These are phyloP conservation scores for Drosophila lini DNA, from an alignment of 1,140 invertebrate genomes.

Conservation along the genomic window DNA sequence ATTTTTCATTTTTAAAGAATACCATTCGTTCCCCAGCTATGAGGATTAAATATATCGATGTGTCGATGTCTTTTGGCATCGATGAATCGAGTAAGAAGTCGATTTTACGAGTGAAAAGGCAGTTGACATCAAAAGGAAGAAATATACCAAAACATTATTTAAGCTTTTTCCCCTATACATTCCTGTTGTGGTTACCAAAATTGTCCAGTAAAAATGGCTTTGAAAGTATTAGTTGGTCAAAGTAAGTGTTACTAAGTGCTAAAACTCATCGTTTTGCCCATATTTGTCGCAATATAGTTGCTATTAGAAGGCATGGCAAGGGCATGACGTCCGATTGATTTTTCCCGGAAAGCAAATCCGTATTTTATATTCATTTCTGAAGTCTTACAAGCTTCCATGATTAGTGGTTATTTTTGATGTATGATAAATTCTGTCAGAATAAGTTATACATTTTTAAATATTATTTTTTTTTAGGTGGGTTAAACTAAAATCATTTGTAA, in stretches of 20 bases:
- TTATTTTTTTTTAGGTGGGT: neutral
- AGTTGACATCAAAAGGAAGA: slow-evolving; percentile 10
- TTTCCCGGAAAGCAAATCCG: slow-evolving; percentile 2
- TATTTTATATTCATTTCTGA: neutral
- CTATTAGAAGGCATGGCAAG: neutral
- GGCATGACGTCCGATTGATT: slow-evolving; percentile 7
- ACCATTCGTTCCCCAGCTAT: neutral
- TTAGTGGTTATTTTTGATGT: neutral
- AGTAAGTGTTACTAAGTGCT: slow-evolving; percentile 72
- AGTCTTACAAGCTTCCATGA: slow-evolving; percentile 2
- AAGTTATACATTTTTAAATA: neutral
- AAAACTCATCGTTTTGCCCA: neutral
- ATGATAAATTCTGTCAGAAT: neutral
- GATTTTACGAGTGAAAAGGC: slow-evolving; percentile 4
- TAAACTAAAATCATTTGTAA: neutral
- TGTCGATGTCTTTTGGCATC: neutral
- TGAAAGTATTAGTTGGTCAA: slow-evolving; percentile 83
- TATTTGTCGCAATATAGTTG: slow-evolving; percentile 1
- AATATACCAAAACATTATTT: slow-evolving; percentile 15
- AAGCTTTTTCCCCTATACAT: neutral
- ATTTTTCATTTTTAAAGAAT: neutral
- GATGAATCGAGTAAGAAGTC: slow-evolving; percentile 5
- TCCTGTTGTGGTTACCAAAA: slow-evolving; percentile 4
- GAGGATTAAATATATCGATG: neutral
- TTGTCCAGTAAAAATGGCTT: slow-evolving; percentile 39